Evolutionary conservation across 2,888 invertebrate genomes (phyloP).

Genomic region (Apamea epomidion): DNA sequence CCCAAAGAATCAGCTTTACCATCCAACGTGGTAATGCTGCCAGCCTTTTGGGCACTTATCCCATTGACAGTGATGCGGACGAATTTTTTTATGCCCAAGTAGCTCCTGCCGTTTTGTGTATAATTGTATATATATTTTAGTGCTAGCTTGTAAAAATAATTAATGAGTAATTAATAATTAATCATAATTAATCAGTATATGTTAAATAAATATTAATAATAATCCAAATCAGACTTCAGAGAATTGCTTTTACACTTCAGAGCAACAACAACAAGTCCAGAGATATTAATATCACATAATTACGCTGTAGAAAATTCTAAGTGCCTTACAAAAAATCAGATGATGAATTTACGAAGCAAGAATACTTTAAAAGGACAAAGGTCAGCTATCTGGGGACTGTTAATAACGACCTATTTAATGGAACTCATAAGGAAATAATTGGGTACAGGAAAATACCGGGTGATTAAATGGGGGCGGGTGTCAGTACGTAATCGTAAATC

Average conservation of each 20-base stretch:
- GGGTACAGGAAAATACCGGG: neutral
- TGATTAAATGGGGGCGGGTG: neutral
- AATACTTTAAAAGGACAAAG: conserved; percentile 14
- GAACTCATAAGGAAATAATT: conserved; percentile 16
- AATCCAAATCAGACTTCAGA: conserved; percentile 21
- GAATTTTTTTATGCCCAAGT: too few relatives aligned
- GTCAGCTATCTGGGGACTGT: conserved; percentile 10
- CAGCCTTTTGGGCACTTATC: too few relatives aligned
- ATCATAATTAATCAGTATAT: too few relatives aligned
- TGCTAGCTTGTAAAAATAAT: too few relatives aligned
- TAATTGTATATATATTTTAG: too few relatives aligned
- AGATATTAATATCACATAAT: conserved; percentile 23
- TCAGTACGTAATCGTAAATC: neutral
- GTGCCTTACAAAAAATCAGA: conserved; percentile 4
- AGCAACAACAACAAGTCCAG: conserved; percentile 20
- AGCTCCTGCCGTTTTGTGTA: too few relatives aligned
- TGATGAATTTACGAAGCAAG: conserved; percentile 9
- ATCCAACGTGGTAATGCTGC: too few relatives aligned
- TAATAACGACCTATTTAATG: conserved; percentile 9
- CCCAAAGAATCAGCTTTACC: too few relatives aligned
- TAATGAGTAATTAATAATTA: too few relatives aligned
- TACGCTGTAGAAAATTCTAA: conserved; percentile 7
- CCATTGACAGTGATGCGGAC: too few relatives aligned
- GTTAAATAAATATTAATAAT: too few relatives aligned
- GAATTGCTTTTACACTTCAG: conserved; percentile 38